Conservation (phyloP, 2,113 vertebrate genomes). For the Podarcis muralis region DNA sequence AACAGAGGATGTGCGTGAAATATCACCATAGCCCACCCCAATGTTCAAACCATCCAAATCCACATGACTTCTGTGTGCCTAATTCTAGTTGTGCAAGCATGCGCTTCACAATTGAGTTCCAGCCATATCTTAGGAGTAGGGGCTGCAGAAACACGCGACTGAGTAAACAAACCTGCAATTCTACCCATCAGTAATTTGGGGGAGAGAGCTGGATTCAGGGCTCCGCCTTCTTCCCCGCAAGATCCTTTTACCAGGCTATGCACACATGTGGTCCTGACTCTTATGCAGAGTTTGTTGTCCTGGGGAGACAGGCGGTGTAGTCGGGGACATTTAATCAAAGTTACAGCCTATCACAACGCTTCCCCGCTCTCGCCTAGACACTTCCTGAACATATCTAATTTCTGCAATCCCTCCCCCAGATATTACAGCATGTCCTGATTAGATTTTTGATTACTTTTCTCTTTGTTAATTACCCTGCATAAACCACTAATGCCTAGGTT, state of each 20-base stretch:
- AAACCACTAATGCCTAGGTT: slow-evolving; percentile 28
- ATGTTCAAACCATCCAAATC: neutral
- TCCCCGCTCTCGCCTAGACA: neutral
- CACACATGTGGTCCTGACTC: neutral
- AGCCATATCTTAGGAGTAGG: neutral
- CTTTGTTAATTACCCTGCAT: slow-evolving; percentile 44
- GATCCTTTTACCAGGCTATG: neutral
- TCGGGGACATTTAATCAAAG: neutral
- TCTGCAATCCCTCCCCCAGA: slow-evolving; percentile 6
- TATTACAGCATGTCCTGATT: slow-evolving; percentile 49
- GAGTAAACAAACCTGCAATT: neutral
- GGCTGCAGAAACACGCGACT: neutral
- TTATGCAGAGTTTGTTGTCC: neutral
- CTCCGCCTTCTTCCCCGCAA: neutral
- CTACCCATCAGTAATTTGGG: neutral
- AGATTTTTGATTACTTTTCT: slow-evolving; percentile 44
- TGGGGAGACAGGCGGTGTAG: too few relatives aligned
- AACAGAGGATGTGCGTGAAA: neutral
- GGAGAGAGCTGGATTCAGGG: neutral
- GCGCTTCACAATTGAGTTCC: neutral
- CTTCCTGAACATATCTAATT: slow-evolving; percentile 15
- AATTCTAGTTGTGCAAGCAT: neutral
- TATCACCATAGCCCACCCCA: neutral
- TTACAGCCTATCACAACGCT: neutral
- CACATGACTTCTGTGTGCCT: neutral